These are phyloP conservation scores for Heliconius congener DNA, from an alignment of 1,140 invertebrate species.

Conservation along the genomic window DNA sequence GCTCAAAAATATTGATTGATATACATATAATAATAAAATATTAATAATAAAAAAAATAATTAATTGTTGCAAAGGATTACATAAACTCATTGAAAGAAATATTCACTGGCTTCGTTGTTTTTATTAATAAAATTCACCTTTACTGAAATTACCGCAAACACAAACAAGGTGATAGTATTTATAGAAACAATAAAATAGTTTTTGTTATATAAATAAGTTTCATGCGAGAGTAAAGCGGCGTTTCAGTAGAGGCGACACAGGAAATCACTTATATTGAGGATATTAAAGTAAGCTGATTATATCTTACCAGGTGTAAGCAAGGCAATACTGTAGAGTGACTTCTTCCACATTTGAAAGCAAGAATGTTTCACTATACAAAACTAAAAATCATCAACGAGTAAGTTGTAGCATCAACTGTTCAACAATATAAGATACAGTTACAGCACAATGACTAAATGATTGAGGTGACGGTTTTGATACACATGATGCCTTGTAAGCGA, in stretches of 20 bases:
- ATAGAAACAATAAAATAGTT: conserved; percentile 17
- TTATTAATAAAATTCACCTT: conserved; percentile 53
- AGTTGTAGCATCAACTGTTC: conserved; percentile 79
- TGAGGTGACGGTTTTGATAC: conserved; percentile 63
- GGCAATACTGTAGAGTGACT: conserved; percentile 81
- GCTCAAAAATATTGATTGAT: background rate
- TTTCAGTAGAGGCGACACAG: conserved; percentile 72
- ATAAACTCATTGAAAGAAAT: conserved; percentile 65
- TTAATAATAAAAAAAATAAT: background rate
- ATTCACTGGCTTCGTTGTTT: conserved; percentile 66
- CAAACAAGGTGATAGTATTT: conserved; percentile 11
- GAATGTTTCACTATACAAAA: conserved; percentile 80
- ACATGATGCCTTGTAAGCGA: conserved; percentile 59
- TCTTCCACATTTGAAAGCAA: conserved; percentile 81
- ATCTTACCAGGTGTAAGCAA: conserved; percentile 81
- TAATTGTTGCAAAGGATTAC: conserved; percentile 6
- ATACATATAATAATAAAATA: background rate
- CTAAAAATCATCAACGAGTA: conserved; percentile 76
- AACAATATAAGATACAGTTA: conserved; percentile 72
- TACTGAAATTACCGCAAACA: conserved; percentile 63
- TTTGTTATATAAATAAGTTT: conserved; percentile 24
- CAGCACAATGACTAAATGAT: conserved; percentile 77
- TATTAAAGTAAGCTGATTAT: conserved; percentile 80
- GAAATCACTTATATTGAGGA: conserved; percentile 79
- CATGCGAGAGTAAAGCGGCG: conserved; percentile 44